Evolutionary conservation across 2,113 vertebrate genomes (phyloP), one percentile per base, ranked within the genome.

Genomic region (Hippocampus abdominalis): DNA sequence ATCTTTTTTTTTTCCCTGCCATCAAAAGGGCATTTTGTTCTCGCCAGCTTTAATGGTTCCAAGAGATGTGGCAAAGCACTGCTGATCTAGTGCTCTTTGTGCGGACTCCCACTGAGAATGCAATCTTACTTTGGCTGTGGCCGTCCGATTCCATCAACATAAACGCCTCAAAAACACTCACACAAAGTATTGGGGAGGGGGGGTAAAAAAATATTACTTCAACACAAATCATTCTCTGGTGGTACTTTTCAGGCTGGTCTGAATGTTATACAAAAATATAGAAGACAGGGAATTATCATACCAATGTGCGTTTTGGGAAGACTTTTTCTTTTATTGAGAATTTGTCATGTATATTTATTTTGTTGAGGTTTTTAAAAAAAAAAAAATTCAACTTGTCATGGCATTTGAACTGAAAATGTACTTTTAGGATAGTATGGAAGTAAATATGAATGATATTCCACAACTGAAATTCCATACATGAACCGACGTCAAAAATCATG

Each of bases 61-160:
- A 78, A 86, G 80, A 89, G 84, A 89, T 89, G 89, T 86, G 81
- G 79, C 75, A 74, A 83, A 84, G 81, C 84, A 73, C 76, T 68
- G 79, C 79, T 88, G 86, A 89, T 91, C 89, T 83, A 77, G 85
- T 72, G 81, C 88, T 88, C 82, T 86, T 88, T 89, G 87, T 90
- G 81, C 71, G 66, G 84, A 84, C 86, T 91, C 90, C 91, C 83
- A 84, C 68, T 21, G 89, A 85, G 91, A 90, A 88, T 69, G 87
- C 89, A 91, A 92, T 92, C 87, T 88, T 76, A 87, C 84, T 86
- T 80, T 86, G 76, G 81, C 82, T 71, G 81, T 82, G 80, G 77
- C 83, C 82, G 79, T 90, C 83, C 89, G 83, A 90, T 91, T 84
- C 88, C 82, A 92, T 86, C 89, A 89, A 84, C 82, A 88, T 89